A percentile compares a stretch with the other conserved stretches of the same genome.
phyloP scores from a whole-genome alignment of 2,888 invertebrate species.

The Nephrotoma appendiculata region DNA sequence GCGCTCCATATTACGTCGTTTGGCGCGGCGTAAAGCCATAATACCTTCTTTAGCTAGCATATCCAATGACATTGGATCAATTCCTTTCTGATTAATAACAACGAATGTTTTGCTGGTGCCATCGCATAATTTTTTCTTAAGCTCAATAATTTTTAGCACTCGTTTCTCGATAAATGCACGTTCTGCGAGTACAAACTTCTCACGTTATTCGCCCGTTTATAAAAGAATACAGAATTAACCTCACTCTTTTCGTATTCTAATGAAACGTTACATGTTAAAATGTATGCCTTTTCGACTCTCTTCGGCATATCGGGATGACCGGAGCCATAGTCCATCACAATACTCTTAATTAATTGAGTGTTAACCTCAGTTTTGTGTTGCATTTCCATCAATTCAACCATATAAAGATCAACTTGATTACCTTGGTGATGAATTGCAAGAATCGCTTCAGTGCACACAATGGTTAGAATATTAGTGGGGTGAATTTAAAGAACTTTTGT shows the following conservation, averaged over 20 bases:
- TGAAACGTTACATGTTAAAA: conserved; percentile 96
- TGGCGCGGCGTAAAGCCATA: conserved; percentile 85
- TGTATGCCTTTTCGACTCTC: conserved; percentile 78
- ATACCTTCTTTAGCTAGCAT: conserved; percentile 94
- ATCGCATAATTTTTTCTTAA: conserved; percentile 88
- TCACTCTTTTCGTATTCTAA: conserved; percentile 98
- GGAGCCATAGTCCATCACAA: conserved; percentile 93
- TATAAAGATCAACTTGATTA: conserved; percentile 77
- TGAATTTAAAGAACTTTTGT: conserved; percentile 41
- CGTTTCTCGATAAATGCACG: conserved; percentile 91
- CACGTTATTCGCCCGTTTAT: conserved; percentile 95
- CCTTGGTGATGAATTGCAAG: conserved; percentile 54
- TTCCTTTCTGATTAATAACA: conserved; percentile 96
- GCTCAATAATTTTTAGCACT: conserved; percentile 77
- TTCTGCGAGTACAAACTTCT: conserved; percentile 87
- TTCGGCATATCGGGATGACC: conserved; percentile 99
- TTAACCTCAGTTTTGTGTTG: conserved; percentile 79
- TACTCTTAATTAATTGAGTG: conserved; percentile 67
- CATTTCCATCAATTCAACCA: conserved; percentile 99
- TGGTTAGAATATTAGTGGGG: conserved; percentile 78
- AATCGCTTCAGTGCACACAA: conserved; percentile 86
- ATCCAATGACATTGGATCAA: conserved; percentile 94
- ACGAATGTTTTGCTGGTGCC: conserved; percentile 84
- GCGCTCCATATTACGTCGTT: conserved; percentile 97
- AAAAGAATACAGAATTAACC: conserved; percentile 96